phyloP scores from a whole-genome alignment of 1,140 invertebrate species.

The Drosophila lacertosa region DNA sequence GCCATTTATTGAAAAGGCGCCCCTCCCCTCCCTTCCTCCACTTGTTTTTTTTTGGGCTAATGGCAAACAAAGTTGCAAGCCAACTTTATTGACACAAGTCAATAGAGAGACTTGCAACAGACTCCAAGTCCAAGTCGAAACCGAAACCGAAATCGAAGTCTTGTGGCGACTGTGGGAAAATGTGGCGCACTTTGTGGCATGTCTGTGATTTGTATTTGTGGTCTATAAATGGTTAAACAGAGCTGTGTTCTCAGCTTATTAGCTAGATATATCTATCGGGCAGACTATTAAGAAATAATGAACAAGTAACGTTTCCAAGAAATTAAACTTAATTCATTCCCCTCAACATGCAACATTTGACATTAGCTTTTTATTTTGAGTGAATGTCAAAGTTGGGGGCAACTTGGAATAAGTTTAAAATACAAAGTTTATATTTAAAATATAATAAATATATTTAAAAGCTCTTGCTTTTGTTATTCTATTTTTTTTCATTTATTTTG shows the following conservation, averaged over 20 bases:
- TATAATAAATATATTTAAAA: no score
- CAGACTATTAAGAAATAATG: conserved; percentile 12
- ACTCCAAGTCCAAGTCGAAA: conserved; percentile 32
- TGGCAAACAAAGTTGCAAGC: conserved; percentile 47
- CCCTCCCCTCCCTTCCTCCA: neutral
- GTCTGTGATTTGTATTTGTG: conserved; percentile 45
- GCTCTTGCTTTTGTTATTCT: no score
- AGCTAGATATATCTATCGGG: conserved; percentile 22
- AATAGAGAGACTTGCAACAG: conserved; percentile 40
- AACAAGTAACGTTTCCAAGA: neutral
- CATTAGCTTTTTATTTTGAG: conserved; percentile 9
- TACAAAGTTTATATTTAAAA: no score
- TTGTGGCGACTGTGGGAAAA: conserved; percentile 57
- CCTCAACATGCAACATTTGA: conserved; percentile 8
- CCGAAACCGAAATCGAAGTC: conserved; percentile 15
- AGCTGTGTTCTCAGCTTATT: conserved; percentile 40
- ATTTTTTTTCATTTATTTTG: no score
- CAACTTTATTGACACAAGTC: conserved; percentile 75
- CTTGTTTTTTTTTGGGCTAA: conserved; percentile 12
- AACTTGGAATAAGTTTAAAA: no score
- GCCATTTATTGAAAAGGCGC: conserved; percentile 67
- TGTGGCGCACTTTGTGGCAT: conserved; percentile 28
- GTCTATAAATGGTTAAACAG: conserved; percentile 50
- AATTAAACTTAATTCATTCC: conserved; percentile 23
- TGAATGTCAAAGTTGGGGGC: no score